A percentile compares a stretch with the other conserved stretches of the same genome.
Conservation (phyloP, 2,797 vertebrate species). For the Onychomys torridus region DNA sequence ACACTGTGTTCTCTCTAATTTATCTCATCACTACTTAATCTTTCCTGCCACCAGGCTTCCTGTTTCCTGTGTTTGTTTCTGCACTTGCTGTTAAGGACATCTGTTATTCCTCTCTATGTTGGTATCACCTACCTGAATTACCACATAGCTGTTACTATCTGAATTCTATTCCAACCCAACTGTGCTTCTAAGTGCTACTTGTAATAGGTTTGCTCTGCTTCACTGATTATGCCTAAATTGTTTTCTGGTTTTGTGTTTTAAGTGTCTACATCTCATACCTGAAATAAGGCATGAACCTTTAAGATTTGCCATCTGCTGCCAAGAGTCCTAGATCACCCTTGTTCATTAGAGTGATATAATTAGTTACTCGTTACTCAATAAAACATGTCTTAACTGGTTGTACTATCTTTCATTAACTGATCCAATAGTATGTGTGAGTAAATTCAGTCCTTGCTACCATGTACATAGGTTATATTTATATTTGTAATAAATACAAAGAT, state of each 20-base stretch:
- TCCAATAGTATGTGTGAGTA: background rate
- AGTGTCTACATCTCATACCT: background rate
- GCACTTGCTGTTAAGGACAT: constrained; percentile 20
- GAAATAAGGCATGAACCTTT: background rate
- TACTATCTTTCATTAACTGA: background rate
- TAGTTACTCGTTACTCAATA: background rate
- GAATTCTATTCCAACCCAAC: background rate
- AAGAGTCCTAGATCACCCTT: constrained; percentile 7
- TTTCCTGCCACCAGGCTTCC: background rate
- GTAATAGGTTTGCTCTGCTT: background rate
- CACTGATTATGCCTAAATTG: background rate
- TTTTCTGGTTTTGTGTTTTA: background rate
- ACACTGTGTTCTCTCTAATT: background rate
- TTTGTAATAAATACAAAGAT: background rate
- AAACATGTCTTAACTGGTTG: background rate
- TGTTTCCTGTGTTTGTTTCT: constrained; percentile 29
- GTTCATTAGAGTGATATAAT: constrained; percentile 11
- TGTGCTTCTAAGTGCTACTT: background rate
- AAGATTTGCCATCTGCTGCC: background rate
- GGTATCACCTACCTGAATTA: background rate
- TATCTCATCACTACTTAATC: constrained; percentile 7
- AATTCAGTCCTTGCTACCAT: background rate
- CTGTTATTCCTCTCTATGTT: background rate
- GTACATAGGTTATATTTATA: background rate
- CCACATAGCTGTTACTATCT: background rate